A percentile compares a stretch with the other conserved stretches of the same genome.
These are phyloP conservation scores for Nasua narica DNA, from an alignment of 2,797 vertebrate genomes.

Conservation along the genomic window DNA sequence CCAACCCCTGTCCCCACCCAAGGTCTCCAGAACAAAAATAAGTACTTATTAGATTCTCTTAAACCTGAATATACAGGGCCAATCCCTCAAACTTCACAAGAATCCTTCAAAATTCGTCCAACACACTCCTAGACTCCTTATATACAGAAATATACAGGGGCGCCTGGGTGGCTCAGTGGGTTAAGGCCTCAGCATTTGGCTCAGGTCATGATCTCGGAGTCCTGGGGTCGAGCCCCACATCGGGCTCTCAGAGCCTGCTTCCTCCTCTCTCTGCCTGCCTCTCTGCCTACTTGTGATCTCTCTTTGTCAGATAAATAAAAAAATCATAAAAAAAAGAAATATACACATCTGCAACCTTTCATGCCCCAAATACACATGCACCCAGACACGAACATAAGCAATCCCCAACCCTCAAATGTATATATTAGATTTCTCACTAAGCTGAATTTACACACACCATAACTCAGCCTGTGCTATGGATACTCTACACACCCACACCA, in stretches of 20 bases:
- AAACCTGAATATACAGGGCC: background rate
- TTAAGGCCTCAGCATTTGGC: no score
- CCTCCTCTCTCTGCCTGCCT: no score
- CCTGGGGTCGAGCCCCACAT: no score
- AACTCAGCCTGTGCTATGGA: background rate
- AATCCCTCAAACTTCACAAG: background rate
- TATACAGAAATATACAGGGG: background rate
- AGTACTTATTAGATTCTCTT: background rate
- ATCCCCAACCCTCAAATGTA: background rate
- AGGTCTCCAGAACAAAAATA: background rate
- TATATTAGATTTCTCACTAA: background rate
- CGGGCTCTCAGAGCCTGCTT: no score
- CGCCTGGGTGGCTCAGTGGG: no score
- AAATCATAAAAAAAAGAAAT: no score
- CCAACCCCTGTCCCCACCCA: background rate
- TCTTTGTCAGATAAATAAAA: no score
- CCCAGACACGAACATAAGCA: background rate
- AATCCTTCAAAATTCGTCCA: background rate
- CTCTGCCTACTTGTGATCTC: no score
- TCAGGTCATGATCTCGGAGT: no score
- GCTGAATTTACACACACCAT: background rate
- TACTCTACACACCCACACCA: background rate
- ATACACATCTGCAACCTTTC: background rate
- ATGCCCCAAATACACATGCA: background rate
- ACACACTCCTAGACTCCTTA: background rate